A percentile compares a stretch with the other conserved stretches of the same genome.
Conservation (phyloP, 2,888 invertebrate species). For the Heliothis peltigera region DNA sequence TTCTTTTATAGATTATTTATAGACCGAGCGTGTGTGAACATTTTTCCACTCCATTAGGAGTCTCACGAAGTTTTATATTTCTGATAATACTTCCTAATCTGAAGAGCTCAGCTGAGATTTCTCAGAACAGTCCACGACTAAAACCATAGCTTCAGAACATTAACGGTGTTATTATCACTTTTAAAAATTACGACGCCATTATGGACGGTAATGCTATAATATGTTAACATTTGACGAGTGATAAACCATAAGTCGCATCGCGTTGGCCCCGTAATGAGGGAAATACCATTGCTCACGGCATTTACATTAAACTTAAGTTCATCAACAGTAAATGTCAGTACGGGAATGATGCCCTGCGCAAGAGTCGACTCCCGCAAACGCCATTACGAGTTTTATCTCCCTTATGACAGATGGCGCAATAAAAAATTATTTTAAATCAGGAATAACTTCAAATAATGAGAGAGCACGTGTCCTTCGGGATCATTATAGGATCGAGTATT, state of each 20-base stretch:
- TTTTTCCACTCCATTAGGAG: neutral
- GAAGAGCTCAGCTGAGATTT: conserved; percentile 29
- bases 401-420: conserved; percentile 87
- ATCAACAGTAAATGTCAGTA: conserved; percentile 85
- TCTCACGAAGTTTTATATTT: conserved; percentile 1
- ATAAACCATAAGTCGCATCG: conserved; percentile 74
- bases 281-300: conserved; percentile 73
- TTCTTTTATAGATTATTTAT: neutral
- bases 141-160: conserved; percentile 33
- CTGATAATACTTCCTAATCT: conserved; percentile 42
- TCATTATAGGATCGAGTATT: conserved; percentile 78
- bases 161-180: conserved; percentile 51
- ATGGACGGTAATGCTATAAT: conserved; percentile 64
- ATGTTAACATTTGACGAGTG: conserved; percentile 80
- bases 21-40: neutral
- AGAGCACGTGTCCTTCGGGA: conserved; percentile 82
- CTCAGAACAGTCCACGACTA: conserved; percentile 26
- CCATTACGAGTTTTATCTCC: conserved; percentile 84
- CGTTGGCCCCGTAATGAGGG: conserved; percentile 78
- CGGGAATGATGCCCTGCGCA: conserved; percentile 73
- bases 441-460: conserved; percentile 85
- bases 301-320: conserved; percentile 81
- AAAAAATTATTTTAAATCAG: conserved; percentile 88
- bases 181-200: conserved; percentile 66
- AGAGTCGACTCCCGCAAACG: conserved; percentile 77